phyloP scores from a whole-genome alignment of 2,797 vertebrate species.

The Thamnophis elegans region DNA sequence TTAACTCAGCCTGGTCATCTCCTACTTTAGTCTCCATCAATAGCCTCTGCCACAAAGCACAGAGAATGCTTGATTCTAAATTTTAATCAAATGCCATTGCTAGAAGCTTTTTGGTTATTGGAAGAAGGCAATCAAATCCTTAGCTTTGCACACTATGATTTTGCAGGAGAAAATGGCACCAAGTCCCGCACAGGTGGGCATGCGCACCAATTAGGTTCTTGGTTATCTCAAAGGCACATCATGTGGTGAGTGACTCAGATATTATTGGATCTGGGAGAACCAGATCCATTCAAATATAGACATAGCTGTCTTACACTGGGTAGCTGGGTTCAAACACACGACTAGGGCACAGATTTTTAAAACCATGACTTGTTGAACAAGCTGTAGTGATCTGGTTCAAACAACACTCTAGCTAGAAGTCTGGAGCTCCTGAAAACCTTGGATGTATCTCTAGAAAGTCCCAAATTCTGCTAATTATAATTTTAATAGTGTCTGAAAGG shows the following conservation, averaged over 20 bases:
- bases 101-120: not conserved
- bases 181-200: not conserved
- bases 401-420: not conserved
- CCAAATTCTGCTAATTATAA: not conserved
- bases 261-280: no score
- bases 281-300: not conserved
- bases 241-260: not conserved
- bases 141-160: not conserved
- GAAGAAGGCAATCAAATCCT: not conserved
- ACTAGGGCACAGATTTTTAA: not conserved
- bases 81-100: not conserved
- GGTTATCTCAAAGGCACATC: not conserved
- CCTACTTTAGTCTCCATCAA: not conserved
- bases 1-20: not conserved
- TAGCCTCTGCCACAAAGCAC: not conserved
- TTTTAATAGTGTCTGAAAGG: not conserved
- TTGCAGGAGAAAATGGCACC: not conserved
- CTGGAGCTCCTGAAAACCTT: not conserved
- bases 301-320: not conserved
- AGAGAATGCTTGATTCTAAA: not conserved
- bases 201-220: not conserved
- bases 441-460: not conserved
- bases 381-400: not conserved
- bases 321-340: not conserved
- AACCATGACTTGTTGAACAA: not conserved